Evolutionary conservation across 2,113 vertebrate genomes (phyloP).

Genomic region (Albula goreensis): DNA sequence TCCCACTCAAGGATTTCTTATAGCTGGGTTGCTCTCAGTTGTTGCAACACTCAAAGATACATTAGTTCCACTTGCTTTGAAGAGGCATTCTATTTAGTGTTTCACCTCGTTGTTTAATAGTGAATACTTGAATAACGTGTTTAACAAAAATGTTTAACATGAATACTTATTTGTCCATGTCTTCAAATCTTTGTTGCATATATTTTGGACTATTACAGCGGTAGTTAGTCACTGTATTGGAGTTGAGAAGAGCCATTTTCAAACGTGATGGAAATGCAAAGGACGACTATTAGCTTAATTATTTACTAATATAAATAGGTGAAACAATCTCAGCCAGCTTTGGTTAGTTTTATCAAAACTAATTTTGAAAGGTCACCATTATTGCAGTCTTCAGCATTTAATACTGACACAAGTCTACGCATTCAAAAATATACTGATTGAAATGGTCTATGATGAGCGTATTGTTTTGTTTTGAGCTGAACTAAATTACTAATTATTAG

Average conservation of each 20-base stretch:
- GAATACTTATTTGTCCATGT: background rate
- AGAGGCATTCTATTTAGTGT: too few relatives aligned
- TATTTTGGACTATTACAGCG: background rate
- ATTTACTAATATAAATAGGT: background rate
- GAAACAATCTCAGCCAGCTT: too few relatives aligned
- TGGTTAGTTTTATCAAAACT: too few relatives aligned
- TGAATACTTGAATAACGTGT: too few relatives aligned
- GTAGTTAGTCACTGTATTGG: background rate
- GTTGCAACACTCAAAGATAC: background rate
- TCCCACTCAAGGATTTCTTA: background rate
- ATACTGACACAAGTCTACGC: background rate
- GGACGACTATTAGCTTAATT: background rate
- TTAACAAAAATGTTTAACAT: too few relatives aligned
- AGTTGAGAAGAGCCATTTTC: background rate
- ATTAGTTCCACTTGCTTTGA: too few relatives aligned
- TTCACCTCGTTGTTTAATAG: too few relatives aligned
- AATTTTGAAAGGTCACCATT: background rate
- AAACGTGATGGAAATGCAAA: background rate
- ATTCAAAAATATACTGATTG: background rate
- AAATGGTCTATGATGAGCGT: background rate
- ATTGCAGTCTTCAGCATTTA: background rate
- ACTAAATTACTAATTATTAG: constrained; percentile 62
- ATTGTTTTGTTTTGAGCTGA: background rate
- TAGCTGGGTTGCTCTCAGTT: background rate
- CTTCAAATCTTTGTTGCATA: too few relatives aligned